Percentiles rank a stretch among this genome's conserved stretches.
Evolutionary conservation across 2,888 invertebrate genomes (phyloP).

Genomic region (Euphydryas editha): DNA sequence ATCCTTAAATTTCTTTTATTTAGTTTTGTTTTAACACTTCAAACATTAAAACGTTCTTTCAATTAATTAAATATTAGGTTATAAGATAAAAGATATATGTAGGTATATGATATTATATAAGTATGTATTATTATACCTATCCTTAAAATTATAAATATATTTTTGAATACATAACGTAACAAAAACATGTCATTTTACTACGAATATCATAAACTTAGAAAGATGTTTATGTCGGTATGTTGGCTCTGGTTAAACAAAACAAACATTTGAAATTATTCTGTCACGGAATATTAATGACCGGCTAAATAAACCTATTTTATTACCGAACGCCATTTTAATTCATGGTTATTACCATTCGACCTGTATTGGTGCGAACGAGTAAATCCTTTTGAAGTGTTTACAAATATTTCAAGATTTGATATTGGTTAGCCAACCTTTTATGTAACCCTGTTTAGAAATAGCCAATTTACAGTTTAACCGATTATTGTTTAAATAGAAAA

Average conservation of each 20-base stretch:
- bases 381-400: conserved; percentile 11
- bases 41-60: too few species aligned
- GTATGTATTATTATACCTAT: background rate
- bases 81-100: too few species aligned
- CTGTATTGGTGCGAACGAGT: conserved; percentile 12
- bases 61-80: background rate
- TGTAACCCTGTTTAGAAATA: background rate
- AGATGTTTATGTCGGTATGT: conserved; percentile 23
- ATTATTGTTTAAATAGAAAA: background rate
- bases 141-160: background rate
- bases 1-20: too few species aligned
- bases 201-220: conserved; percentile 42
- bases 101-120: background rate
- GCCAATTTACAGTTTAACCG: background rate
- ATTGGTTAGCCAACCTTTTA: conserved; percentile 3
- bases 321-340: conserved; percentile 17
- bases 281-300: conserved; percentile 67
- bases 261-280: conserved; percentile 67
- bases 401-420: conserved; percentile 7
- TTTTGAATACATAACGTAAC: background rate
- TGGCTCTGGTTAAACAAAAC: conserved; percentile 57
- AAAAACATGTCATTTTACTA: conserved; percentile 5
- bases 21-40: too few species aligned
- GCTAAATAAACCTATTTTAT: conserved; percentile 49
- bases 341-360: conserved; percentile 13